phyloP scores from a whole-genome alignment of 2,888 invertebrate genomes.

The Tipula helvola region DNA sequence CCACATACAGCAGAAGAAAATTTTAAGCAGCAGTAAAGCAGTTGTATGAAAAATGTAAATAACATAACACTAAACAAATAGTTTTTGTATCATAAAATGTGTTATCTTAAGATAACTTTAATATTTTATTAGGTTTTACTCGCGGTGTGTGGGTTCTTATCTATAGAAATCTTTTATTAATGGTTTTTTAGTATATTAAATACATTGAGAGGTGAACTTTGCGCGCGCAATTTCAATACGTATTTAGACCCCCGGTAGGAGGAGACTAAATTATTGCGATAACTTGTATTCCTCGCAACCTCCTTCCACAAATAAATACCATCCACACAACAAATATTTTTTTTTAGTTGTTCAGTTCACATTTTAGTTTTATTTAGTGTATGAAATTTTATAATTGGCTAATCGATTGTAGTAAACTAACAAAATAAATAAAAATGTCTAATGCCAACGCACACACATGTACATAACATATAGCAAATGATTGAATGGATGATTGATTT shows the following conservation, averaged over 20 bases:
- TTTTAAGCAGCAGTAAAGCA: not conserved
- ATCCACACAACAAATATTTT: not conserved
- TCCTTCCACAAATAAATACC: not conserved
- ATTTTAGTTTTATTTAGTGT: not conserved
- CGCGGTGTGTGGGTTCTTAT: not conserved
- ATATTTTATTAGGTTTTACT: not conserved
- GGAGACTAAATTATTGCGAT: not conserved
- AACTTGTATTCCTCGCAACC: not conserved
- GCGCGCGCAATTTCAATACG: not conserved
- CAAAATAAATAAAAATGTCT: not conserved
- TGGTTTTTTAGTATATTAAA: not conserved
- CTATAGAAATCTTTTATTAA: not conserved
- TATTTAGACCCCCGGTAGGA: not conserved
- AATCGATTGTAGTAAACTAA: not conserved
- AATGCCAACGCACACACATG: not conserved
- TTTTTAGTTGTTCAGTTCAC: not conserved
- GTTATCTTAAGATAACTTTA: not conserved
- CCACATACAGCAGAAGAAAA: not conserved
- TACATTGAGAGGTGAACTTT: not conserved
- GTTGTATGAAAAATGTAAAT: not conserved
- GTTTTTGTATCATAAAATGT: not conserved
- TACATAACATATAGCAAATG: not conserved
- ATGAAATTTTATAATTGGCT: not conserved
- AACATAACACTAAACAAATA: not conserved
- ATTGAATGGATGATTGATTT: not conserved